Conservation (phyloP, 37 sponge, comb jelly and placozoan genomes). For the Crambe crambe region DNA sequence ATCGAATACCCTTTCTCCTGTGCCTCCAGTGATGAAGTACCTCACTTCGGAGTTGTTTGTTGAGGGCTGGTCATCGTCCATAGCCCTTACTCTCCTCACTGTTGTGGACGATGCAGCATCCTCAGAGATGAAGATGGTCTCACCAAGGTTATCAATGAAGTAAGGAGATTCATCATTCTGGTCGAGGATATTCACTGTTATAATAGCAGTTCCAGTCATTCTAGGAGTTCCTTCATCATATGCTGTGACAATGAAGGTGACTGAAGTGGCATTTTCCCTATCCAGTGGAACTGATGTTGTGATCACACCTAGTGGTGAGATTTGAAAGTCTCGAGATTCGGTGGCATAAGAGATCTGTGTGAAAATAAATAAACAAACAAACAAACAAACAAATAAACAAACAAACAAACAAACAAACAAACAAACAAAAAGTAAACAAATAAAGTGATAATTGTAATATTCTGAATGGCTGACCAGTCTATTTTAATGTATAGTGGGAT, state of each 20-base stretch:
- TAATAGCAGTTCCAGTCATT: background rate
- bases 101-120: background rate
- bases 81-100: slow-evolving; percentile 8
- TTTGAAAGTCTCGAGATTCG: slow-evolving; percentile 7
- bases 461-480: too few relatives aligned
- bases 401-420: too few relatives aligned
- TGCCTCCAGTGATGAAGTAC: slow-evolving; percentile 33
- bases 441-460: too few relatives aligned
- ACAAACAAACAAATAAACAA: too few relatives aligned
- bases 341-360: slow-evolving; percentile 25
- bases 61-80: slow-evolving; percentile 32
- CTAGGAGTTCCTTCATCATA: slow-evolving; percentile 17
- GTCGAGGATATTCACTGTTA: slow-evolving; percentile 46
- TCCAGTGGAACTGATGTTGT: slow-evolving; percentile 1
- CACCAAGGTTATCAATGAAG: slow-evolving; percentile 14
- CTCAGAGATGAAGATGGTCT: background rate
- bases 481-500: too few relatives aligned
- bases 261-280: slow-evolving; percentile 14
- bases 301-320: slow-evolving; percentile 24
- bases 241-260: slow-evolving; percentile 15
- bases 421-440: too few relatives aligned
- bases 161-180: slow-evolving; percentile 60
- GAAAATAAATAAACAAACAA: too few relatives aligned
- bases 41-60: slow-evolving; percentile 35
- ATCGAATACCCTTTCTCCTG: slow-evolving; percentile 28